Conservation (phyloP, 30 jellyfish, hydroid and myxozoan genomes). For the Haliclystus octoradiatus region DNA sequence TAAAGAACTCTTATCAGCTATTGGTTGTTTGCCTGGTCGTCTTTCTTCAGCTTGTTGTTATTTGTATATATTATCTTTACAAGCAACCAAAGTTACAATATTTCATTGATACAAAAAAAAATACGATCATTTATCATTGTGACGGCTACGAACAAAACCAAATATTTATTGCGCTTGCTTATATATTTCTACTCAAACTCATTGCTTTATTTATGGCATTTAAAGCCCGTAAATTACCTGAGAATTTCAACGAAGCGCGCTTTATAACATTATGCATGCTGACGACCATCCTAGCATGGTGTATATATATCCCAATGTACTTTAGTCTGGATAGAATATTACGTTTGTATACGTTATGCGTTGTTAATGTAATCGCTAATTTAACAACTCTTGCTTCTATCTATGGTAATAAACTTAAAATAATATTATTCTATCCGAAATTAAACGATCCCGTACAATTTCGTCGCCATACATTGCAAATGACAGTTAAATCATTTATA, state of each 20-base stretch:
- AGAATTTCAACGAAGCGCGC: slow-evolving; percentile 68
- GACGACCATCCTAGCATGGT: slow-evolving; percentile 42
- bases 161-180: slow-evolving; percentile 23
- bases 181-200: slow-evolving; percentile 24
- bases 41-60: slow-evolving; percentile 19
- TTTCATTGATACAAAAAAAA: slow-evolving; percentile 1
- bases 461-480: not conserved
- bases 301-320: slow-evolving; percentile 41
- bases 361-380: slow-evolving; percentile 19
- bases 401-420: slow-evolving; percentile 28
- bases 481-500: not conserved
- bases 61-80: slow-evolving; percentile 21
- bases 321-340: slow-evolving; percentile 27
- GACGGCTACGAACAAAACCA: slow-evolving; percentile 14
- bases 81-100: slow-evolving; percentile 15
- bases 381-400: slow-evolving; percentile 19
- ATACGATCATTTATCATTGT: slow-evolving; percentile 29
- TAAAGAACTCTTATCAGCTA: slow-evolving; percentile 49
- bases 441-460: slow-evolving; percentile 6
- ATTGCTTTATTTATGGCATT: slow-evolving; percentile 60
- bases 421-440: slow-evolving; percentile 48
- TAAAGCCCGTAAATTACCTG: slow-evolving; percentile 76
- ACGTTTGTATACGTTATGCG: slow-evolving; percentile 14
- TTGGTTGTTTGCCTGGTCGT: slow-evolving; percentile 26
- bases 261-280: slow-evolving; percentile 57